A percentile compares a stretch with the other conserved stretches of the same genome.
These are phyloP conservation scores for Pomatostomus ruficeps DNA, from an alignment of 2,113 vertebrate genomes.

Conservation along the genomic window DNA sequence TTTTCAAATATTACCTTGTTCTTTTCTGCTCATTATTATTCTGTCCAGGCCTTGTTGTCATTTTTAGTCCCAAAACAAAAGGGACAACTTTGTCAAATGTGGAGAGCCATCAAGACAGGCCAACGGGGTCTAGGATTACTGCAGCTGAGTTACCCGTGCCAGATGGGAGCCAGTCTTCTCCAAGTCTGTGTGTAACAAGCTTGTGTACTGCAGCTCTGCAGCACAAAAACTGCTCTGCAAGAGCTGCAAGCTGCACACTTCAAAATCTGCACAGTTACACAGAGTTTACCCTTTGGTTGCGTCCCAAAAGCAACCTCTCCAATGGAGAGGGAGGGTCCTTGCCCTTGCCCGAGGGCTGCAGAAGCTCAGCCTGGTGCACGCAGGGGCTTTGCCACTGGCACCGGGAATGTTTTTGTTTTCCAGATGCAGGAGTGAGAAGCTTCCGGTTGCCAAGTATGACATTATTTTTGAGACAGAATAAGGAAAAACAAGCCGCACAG, in stretches of 20 bases:
- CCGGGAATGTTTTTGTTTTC: background rate
- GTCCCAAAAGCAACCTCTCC: background rate
- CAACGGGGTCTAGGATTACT: background rate
- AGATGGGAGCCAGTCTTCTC: background rate
- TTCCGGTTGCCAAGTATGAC: background rate
- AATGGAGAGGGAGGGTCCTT: background rate
- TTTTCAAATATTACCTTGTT: conserved; percentile 21
- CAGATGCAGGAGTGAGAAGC: background rate
- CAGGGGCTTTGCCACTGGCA: background rate
- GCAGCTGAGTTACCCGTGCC: background rate
- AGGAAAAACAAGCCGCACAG: background rate
- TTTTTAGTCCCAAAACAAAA: conserved; percentile 15
- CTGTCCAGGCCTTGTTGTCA: background rate
- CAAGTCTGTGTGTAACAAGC: background rate
- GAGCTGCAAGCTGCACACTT: background rate
- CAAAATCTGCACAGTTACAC: background rate
- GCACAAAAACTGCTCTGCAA: background rate
- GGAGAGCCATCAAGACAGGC: background rate
- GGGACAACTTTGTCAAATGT: background rate
- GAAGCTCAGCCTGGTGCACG: background rate
- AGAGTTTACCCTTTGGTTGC: background rate
- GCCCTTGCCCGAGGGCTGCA: background rate
- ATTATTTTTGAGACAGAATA: background rate
- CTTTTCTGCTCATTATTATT: background rate
- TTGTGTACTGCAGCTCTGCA: background rate